A percentile compares a stretch with the other conserved stretches of the same genome.
phyloP scores from a whole-genome alignment of 2,113 vertebrate genomes.

The Gopherus evgoodei region DNA sequence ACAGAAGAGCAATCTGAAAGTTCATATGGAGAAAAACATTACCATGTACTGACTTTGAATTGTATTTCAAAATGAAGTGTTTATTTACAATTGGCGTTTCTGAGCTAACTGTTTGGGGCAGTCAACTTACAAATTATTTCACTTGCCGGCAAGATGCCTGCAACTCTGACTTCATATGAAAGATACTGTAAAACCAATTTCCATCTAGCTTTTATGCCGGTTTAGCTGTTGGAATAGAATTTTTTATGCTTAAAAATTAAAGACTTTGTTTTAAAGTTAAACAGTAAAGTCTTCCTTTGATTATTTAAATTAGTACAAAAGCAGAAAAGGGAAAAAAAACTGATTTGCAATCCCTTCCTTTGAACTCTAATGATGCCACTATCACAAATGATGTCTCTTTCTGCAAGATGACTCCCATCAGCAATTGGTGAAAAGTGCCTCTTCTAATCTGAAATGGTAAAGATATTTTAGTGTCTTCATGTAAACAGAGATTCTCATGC shows the following conservation, averaged over 20 bases:
- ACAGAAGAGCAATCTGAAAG: background rate
- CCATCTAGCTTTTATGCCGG: background rate
- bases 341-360: constrained; percentile 10
- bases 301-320: constrained; percentile 40
- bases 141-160: background rate
- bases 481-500: constrained; percentile 15
- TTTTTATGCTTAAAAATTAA: constrained; percentile 71
- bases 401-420: background rate
- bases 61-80: constrained; percentile 23
- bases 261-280: constrained; percentile 70
- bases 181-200: background rate
- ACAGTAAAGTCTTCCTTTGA: constrained; percentile 3
- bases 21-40: background rate
- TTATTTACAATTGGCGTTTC: constrained; percentile 36
- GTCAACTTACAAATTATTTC: constrained; percentile 38
- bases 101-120: constrained; percentile 25
- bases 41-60: background rate
- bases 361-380: background rate
- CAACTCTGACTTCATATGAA: constrained; percentile 6
- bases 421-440: background rate
- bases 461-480: constrained; percentile 37
- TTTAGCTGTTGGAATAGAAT: constrained; percentile 39
- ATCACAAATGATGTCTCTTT: background rate
- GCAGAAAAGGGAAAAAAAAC: background rate
- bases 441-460: constrained; percentile 20